phyloP scores from a whole-genome alignment of 2,113 vertebrate species.

The Cheirogaleus medius region DNA sequence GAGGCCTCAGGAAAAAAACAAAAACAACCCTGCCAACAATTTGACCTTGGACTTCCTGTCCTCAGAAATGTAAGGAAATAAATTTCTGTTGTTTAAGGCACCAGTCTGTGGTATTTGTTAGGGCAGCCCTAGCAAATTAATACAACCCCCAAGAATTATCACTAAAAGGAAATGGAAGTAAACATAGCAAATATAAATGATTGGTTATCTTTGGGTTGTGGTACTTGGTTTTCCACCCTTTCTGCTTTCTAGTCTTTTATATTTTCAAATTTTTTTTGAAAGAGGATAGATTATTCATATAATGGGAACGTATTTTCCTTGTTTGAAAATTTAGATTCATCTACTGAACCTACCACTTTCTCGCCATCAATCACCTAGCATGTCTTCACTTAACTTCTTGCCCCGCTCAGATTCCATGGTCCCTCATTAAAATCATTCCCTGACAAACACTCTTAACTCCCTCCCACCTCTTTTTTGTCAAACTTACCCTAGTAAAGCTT shows the following conservation, averaged over 20 bases:
- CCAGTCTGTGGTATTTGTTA: not conserved
- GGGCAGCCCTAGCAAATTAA: not conserved
- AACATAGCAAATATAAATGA: not conserved
- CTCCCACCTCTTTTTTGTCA: not conserved
- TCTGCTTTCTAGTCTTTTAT: not conserved
- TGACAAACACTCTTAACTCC: conserved; percentile 20
- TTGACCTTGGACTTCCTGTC: not conserved
- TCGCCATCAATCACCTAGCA: not conserved
- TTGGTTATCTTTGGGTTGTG: not conserved
- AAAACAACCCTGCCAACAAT: not conserved
- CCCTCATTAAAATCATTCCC: not conserved
- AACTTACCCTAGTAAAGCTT: not conserved
- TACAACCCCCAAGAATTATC: not conserved
- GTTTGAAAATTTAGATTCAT: conserved; percentile 37
- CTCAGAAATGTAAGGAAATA: conserved; percentile 26
- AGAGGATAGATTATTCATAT: not conserved
- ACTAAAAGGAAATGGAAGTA: not conserved
- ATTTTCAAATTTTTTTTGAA: not conserved
- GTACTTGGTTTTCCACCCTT: not conserved
- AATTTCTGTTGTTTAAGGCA: conserved; percentile 15
- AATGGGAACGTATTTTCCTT: conserved; percentile 43
- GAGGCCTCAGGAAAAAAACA: not conserved
- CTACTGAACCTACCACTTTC: conserved; percentile 5
- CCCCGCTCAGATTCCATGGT: not conserved
- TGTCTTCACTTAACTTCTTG: conserved; percentile 27